These are phyloP conservation scores for Protonemura montana DNA, from an alignment of 2,888 invertebrate species.

Conservation along the genomic window DNA sequence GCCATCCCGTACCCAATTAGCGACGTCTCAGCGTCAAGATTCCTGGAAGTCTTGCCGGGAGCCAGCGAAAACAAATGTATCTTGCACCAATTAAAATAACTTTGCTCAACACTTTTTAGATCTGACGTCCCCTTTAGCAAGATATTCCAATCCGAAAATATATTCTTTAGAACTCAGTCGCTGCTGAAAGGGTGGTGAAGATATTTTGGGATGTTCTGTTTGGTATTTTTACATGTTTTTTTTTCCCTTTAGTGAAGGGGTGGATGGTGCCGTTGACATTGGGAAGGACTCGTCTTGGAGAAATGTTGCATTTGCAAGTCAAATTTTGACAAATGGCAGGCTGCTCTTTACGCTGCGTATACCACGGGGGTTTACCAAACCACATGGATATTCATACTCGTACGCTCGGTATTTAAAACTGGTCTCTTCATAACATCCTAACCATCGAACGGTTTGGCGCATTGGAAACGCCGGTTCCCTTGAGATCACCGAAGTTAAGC, in stretches of 20 bases:
- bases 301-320: constrained; percentile 38
- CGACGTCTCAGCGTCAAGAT: background rate
- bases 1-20: constrained; percentile 30
- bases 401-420: too few species aligned
- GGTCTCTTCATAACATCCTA: too few species aligned
- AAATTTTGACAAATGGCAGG: constrained; percentile 34
- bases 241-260: constrained; percentile 17
- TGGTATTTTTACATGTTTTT: background rate
- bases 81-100: constrained; percentile 27
- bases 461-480: too few species aligned
- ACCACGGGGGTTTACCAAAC: too few species aligned
- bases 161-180: background rate
- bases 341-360: background rate
- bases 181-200: background rate
- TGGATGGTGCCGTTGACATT: too few species aligned
- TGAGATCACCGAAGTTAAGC: too few species aligned
- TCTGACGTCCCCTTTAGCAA: background rate
- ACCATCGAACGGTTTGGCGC: too few species aligned
- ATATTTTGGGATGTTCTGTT: background rate
- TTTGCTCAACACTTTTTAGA: background rate
- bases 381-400: too few species aligned
- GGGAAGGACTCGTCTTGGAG: too few species aligned
- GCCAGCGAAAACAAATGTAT: constrained; percentile 31
- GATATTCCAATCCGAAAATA: background rate
- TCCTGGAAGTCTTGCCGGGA: background rate